Base-by-base conservation (phyloP, 2,113 vertebrate species). In the Alligator mississippiensis region DNA sequence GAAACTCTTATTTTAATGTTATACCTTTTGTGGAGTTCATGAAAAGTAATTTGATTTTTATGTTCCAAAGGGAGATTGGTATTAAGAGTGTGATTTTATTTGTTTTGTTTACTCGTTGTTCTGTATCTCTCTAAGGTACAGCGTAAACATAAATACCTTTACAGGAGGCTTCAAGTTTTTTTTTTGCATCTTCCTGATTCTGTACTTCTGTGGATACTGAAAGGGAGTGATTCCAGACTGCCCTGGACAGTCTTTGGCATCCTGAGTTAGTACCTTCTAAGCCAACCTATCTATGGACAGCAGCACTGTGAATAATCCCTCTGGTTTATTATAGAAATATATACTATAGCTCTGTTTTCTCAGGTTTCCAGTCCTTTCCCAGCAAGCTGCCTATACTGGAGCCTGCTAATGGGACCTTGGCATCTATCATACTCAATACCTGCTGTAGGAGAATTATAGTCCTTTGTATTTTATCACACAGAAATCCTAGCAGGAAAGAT, bases 341-440 rank as follows among this genome's bases (percentile, higher is more conserved):
- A 3, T 11, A 0, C n/a, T 0, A 0, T n/a, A 58, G 18, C n/a
- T 19, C 18, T 68, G 66, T 18, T n/a, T 30, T 24, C 27, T 54
- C n/a, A 9, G 21, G 2, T 11, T 77, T 0, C 1, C 25, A 10
- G 19, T 10, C 3, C n/a, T 11, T 5, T 3, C 27, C 14, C 1
- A 0, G 0, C 27, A 9, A 0, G 0, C 1, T 27, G 62, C n/a
- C 55, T 80, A 77, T 30, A 61, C 0, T 0, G 0, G 1, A 1
- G 1, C 38, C 85, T 77, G 68, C 1, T 1, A 22, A 64, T 60
- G 5, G 82, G 18, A 9, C 3, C 13, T 83, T 16, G 38, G 55
- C 27, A 10, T 19, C 55, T 72, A 27, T 54, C 77, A 11, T n/a
- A 70, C 30, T 7, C 25, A 92, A 2, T 30, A 18, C 7, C 17